Evolutionary conservation across 2,888 invertebrate genomes (phyloP).

Genomic region (Acrobasis consociella): DNA sequence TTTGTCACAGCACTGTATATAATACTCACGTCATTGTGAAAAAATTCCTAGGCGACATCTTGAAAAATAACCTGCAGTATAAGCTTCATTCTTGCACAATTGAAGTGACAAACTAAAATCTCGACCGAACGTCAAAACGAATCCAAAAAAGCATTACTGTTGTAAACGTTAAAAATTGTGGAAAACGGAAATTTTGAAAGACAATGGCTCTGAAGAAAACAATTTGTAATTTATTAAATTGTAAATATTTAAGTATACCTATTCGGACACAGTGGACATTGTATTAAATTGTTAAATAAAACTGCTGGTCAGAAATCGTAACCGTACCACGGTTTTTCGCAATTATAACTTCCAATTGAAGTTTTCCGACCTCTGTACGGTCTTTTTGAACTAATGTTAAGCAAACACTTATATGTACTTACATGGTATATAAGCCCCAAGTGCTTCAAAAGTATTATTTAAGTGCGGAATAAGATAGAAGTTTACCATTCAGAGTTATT

Average conservation of each 20-base stretch:
- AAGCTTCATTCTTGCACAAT: neutral
- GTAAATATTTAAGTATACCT: constrained; percentile 18
- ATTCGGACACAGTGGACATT: constrained; percentile 30
- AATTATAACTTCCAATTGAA: constrained; percentile 51
- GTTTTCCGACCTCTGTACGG: constrained; percentile 55
- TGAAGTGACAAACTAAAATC: neutral
- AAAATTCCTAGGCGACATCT: no score
- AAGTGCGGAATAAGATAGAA: constrained; percentile 29
- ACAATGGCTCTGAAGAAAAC: neutral
- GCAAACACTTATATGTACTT: constrained; percentile 33
- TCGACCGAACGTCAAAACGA: neutral
- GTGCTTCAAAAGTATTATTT: constrained; percentile 41
- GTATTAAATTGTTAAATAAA: constrained; percentile 34
- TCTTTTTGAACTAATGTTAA: constrained; percentile 39
- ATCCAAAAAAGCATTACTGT: constrained; percentile 15
- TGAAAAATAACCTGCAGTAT: no score
- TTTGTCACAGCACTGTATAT: no score
- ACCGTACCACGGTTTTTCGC: constrained; percentile 38
- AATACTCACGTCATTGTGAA: no score
- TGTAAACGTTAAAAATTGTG: neutral
- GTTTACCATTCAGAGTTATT: neutral
- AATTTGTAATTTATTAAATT: constrained; percentile 10
- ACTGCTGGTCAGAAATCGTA: constrained; percentile 66
- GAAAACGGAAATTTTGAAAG: neutral
- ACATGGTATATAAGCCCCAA: constrained; percentile 47